phyloP scores from a whole-genome alignment of 2,113 vertebrate genomes.

The Erythrolamprus reginae region DNA sequence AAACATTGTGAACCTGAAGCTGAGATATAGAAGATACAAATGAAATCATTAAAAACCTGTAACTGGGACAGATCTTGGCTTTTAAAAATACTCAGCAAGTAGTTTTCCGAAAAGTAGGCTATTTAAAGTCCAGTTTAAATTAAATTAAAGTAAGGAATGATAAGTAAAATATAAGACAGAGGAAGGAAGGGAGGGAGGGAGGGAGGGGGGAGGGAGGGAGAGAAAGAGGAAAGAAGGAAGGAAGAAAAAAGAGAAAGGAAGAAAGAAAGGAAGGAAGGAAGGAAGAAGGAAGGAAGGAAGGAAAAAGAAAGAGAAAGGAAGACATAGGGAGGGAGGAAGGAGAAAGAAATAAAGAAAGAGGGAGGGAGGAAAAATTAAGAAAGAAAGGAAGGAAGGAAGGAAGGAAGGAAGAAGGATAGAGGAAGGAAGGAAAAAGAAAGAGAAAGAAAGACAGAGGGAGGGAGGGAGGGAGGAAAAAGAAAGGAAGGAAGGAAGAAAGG shows the following conservation, averaged over 20 bases:
- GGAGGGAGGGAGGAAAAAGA: no score
- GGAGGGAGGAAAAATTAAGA: no score
- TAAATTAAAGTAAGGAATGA: background rate
- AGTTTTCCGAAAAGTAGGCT: conserved; percentile 8
- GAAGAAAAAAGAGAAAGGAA: conserved; percentile 5
- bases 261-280: background rate
- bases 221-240: background rate
- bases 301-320: background rate
- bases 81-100: background rate
- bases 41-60: background rate
- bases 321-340: no score
- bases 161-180: conserved; percentile 32
- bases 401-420: background rate
- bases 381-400: conserved; percentile 2
- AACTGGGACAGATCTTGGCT: background rate
- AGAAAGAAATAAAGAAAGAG: conserved; percentile 31
- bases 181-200: background rate
- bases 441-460: no score
- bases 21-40: conserved; percentile 16
- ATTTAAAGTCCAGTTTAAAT: conserved; percentile 22
- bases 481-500: no score
- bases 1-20: conserved; percentile 10
- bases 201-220: background rate
- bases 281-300: background rate
- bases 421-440: background rate